phyloP scores from a whole-genome alignment of 2,888 invertebrate species.

The Entomobrya proxima region DNA sequence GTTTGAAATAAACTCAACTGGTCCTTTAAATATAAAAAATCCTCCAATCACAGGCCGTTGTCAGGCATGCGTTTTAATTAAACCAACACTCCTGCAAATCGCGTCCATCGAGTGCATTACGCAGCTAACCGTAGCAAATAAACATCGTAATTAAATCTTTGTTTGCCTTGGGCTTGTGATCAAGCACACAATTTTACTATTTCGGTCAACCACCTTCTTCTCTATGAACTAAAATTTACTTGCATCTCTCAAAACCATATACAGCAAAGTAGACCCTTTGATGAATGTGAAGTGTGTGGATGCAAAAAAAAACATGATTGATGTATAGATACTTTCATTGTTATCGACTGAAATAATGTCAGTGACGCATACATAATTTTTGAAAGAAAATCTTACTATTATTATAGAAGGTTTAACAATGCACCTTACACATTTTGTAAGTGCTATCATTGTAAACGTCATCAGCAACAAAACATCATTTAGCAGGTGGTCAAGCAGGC shows the following conservation, averaged over 20 bases:
- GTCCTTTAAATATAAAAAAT: neutral
- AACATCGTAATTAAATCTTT: neutral
- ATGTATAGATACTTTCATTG: neutral
- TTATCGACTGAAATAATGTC: constrained; percentile 13
- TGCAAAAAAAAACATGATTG: neutral
- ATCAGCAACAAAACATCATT: neutral
- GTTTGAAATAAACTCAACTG: neutral
- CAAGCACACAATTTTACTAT: neutral
- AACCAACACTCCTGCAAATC: neutral
- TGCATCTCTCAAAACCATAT: too few relatives aligned
- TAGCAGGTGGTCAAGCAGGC: constrained; percentile 1
- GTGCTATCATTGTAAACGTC: neutral
- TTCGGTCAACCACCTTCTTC: constrained; percentile 19
- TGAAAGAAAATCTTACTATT: neutral
- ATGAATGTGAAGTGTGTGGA: neutral
- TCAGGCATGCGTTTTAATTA: neutral
- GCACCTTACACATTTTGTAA: neutral
- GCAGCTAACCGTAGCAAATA: neutral
- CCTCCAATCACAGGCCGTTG: neutral
- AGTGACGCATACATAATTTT: constrained; percentile 27
- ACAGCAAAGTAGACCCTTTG: neutral
- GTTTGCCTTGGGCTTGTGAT: neutral
- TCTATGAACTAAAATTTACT: neutral
- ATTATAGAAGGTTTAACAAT: neutral
- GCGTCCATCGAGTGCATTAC: neutral